A percentile compares a stretch with the other conserved stretches of the same genome.
These are phyloP conservation scores for Dryobates pubescens DNA, from an alignment of 2,797 vertebrate species.

Conservation along the genomic window DNA sequence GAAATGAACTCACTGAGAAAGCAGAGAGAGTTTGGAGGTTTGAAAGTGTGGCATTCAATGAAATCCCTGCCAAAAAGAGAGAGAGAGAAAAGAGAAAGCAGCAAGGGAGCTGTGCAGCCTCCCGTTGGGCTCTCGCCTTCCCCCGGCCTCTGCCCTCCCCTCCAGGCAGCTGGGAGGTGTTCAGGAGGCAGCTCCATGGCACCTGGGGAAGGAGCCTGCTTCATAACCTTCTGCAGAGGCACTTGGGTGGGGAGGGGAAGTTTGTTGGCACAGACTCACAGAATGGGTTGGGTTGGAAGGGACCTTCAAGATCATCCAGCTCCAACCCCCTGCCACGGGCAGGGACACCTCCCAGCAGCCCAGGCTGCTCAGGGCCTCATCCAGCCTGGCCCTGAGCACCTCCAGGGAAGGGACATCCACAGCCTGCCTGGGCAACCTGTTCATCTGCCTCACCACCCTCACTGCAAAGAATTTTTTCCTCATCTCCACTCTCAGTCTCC, in stretches of 20 bases:
- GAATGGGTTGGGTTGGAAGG: too few relatives aligned
- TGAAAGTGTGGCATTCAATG: neutral
- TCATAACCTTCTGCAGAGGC: constrained; percentile 30
- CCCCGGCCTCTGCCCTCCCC: constrained; percentile 14
- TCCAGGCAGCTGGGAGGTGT: constrained; percentile 13
- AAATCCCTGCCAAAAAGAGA: neutral
- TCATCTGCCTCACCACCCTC: too few relatives aligned
- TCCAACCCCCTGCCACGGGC: too few relatives aligned
- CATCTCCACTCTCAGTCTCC: too few relatives aligned
- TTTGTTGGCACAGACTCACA: neutral
- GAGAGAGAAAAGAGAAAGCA: neutral
- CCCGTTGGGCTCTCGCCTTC: neutral
- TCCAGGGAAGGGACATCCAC: too few relatives aligned
- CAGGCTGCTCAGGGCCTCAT: too few relatives aligned
- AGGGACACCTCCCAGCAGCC: too few relatives aligned
- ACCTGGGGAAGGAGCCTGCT: neutral
- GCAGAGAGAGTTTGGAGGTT: neutral
- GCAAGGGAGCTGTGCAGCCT: neutral
- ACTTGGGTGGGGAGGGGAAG: constrained; percentile 20
- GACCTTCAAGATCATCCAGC: too few relatives aligned
- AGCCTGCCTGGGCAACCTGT: too few relatives aligned
- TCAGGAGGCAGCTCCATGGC: neutral
- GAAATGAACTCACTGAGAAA: neutral
- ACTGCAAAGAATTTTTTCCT: too few relatives aligned
- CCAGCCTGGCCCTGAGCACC: too few relatives aligned